Conservation (phyloP, 2,888 invertebrate genomes). For the Watsonalla cultraria region DNA sequence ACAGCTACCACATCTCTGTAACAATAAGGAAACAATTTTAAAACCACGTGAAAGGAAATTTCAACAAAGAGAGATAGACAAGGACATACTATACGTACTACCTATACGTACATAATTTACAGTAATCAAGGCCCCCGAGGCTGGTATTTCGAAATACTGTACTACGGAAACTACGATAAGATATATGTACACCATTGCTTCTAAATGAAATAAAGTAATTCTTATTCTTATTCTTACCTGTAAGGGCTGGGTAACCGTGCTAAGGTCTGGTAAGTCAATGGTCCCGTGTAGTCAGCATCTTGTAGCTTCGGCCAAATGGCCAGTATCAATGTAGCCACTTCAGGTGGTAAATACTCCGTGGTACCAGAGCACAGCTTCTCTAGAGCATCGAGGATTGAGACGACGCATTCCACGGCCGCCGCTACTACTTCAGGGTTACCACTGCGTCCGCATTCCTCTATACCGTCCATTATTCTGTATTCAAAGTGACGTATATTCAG, state of each 20-base stretch:
- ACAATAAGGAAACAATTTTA: too few species aligned
- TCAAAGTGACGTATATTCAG: neutral
- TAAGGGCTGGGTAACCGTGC: slow-evolving; percentile 90
- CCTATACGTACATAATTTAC: too few species aligned
- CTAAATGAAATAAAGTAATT: too few species aligned
- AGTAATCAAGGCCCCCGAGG: too few species aligned
- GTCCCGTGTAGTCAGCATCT: slow-evolving; percentile 90
- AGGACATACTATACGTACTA: too few species aligned
- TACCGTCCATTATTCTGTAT: slow-evolving; percentile 90
- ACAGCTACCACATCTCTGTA: slow-evolving; percentile 84
- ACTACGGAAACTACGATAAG: too few species aligned
- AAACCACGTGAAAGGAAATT: neutral
- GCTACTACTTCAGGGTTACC: slow-evolving; percentile 87
- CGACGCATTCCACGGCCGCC: slow-evolving; percentile 90
- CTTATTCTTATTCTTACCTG: too few species aligned
- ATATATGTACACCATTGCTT: too few species aligned
- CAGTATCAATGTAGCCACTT: slow-evolving; percentile 74
- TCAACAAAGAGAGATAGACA: too few species aligned
- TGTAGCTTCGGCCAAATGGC: slow-evolving; percentile 82
- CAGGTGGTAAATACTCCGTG: slow-evolving; percentile 45
- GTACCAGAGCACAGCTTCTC: slow-evolving; percentile 90
- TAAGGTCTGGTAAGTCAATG: slow-evolving; percentile 90
- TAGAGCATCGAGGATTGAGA: slow-evolving; percentile 88
- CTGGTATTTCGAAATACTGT: too few species aligned
- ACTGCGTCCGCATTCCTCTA: slow-evolving; percentile 94